phyloP scores from a whole-genome alignment of 2,113 vertebrate species.

The Raja brachyura region DNA sequence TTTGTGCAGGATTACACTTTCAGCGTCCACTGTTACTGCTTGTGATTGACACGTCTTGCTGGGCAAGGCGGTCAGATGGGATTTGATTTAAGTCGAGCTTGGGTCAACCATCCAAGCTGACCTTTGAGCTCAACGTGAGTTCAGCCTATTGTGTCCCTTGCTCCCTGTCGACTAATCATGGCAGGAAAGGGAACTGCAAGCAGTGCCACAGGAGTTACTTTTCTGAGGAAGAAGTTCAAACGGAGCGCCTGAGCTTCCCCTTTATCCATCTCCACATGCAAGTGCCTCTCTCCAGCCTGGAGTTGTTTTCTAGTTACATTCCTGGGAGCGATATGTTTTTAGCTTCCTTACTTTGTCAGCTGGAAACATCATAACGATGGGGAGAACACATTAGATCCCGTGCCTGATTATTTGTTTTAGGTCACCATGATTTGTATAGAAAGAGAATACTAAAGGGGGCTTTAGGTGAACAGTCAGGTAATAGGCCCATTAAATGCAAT shows the following conservation, averaged over 20 bases:
- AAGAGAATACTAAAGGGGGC: neutral
- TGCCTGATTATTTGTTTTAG: neutral
- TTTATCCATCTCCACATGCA: neutral
- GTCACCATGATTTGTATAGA: neutral
- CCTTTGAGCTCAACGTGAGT: neutral
- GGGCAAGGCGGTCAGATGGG: neutral
- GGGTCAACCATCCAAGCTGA: neutral
- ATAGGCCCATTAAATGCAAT: neutral
- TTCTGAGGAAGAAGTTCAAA: neutral
- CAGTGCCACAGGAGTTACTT: neutral
- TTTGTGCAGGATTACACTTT: neutral
- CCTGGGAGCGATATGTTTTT: neutral
- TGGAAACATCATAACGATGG: neutral
- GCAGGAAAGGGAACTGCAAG: neutral
- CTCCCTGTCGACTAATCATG: neutral
- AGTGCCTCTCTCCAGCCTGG: neutral
- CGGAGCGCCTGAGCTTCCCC: neutral
- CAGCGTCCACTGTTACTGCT: neutral
- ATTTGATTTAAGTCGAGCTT: neutral
- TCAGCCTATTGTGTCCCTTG: neutral
- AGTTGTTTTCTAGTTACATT: neutral
- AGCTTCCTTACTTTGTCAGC: too few relatives aligned
- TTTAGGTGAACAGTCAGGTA: neutral
- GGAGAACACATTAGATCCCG: neutral
- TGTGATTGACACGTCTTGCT: neutral